Conservation (phyloP, 2,113 vertebrate species). For the Pipra filicauda region DNA sequence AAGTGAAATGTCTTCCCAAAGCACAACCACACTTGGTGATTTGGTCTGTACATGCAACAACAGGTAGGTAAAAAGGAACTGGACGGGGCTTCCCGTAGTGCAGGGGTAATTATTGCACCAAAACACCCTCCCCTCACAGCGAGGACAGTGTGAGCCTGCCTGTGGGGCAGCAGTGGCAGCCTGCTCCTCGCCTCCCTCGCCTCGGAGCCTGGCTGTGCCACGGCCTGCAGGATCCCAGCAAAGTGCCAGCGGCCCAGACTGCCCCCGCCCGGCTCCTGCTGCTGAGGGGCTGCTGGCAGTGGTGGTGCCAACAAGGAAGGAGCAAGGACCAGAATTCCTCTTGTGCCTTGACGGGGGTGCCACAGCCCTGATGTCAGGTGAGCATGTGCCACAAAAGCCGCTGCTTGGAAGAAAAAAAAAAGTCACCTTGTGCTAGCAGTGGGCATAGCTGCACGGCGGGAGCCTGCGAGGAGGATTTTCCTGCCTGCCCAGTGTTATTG, state of each 20-base stretch:
- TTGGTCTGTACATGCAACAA: constrained; percentile 56
- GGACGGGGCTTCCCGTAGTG: constrained; percentile 25
- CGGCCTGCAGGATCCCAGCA: neutral
- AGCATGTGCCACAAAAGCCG: neutral
- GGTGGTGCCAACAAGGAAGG: neutral
- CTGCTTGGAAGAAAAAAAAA: neutral
- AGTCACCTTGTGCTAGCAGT: constrained; percentile 2
- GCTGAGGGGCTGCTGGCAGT: neutral
- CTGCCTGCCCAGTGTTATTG: constrained; percentile 42
- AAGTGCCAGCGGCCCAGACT: neutral
- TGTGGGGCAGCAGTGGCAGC: neutral
- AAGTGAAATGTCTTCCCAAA: constrained; percentile 8
- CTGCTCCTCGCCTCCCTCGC: neutral
- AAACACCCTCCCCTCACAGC: constrained; percentile 22
- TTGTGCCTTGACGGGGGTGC: neutral
- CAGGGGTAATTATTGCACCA: constrained; percentile 59
- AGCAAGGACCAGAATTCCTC: neutral
- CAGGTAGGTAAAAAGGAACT: constrained; percentile 17
- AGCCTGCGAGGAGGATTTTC: neutral
- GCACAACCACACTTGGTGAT: constrained; percentile 30
- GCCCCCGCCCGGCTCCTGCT: fast-evolving
- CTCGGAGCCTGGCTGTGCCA: neutral
- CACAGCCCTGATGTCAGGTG: neutral
- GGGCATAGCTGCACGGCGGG: neutral
- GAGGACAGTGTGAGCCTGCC: neutral